phyloP scores from a whole-genome alignment of 2,888 invertebrate species.

The Cybosia mesomella region DNA sequence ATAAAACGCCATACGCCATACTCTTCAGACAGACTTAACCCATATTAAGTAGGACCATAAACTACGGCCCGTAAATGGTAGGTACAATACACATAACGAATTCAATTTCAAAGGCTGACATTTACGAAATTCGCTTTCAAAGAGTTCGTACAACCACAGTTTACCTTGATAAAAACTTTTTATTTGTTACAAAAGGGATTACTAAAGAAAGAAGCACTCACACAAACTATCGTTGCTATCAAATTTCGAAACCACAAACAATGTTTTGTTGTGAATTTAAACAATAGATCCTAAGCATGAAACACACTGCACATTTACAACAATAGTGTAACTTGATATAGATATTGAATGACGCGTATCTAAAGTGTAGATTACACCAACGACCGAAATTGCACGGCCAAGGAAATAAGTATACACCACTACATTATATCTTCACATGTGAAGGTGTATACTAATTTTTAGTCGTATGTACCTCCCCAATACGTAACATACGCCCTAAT shows the following conservation, averaged over 20 bases:
- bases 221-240: constrained; percentile 25
- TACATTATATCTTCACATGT: neutral
- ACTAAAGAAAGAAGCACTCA: constrained; percentile 20
- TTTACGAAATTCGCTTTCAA: neutral
- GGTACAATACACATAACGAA: no score
- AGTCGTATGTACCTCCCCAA: no score
- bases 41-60: no score
- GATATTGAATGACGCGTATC: constrained; percentile 30
- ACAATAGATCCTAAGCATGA: constrained; percentile 25
- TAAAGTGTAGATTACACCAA: constrained; percentile 14
- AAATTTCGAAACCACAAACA: constrained; percentile 42
- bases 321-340: constrained; percentile 47
- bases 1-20: no score
- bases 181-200: constrained; percentile 24
- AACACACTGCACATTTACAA: constrained; percentile 22
- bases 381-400: neutral
- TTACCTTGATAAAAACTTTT: neutral
- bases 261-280: constrained; percentile 34
- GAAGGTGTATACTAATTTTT: no score
- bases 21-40: no score
- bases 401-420: neutral
- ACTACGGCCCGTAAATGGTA: no score
- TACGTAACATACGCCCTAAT: no score
- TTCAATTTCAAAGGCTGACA: neutral
- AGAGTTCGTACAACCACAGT: neutral